A percentile compares a stretch with the other conserved stretches of the same genome.
These are phyloP conservation scores for Drosophila aff. DNA, from an alignment of 1,140 invertebrate genomes.

Conservation along the genomic window DNA sequence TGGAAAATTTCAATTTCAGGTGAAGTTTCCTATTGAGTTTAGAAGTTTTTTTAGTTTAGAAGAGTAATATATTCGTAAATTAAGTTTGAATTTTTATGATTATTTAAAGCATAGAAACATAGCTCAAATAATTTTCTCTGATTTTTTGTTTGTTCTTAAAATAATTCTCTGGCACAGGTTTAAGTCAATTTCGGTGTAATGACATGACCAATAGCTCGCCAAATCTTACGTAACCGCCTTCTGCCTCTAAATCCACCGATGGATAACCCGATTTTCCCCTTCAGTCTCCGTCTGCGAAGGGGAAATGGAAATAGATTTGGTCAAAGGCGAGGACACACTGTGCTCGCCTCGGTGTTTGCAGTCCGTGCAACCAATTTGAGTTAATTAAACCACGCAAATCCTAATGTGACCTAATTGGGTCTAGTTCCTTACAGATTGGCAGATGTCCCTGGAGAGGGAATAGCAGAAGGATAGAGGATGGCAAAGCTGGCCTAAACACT, in stretches of 20 bases:
- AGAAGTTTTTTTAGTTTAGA: background rate
- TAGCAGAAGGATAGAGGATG: constrained; percentile 7
- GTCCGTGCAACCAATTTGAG: constrained; percentile 66
- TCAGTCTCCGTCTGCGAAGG: background rate
- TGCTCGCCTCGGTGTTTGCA: constrained; percentile 34
- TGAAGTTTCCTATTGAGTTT: background rate
- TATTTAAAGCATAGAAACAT: no score
- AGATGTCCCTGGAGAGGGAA: constrained; percentile 33
- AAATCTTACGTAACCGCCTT: background rate
- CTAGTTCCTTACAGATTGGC: constrained; percentile 55
- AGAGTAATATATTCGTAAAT: no score
- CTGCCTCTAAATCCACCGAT: background rate
- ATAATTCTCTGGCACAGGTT: background rate
- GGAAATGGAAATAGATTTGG: constrained; percentile 42
- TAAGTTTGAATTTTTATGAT: no score
- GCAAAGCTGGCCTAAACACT: constrained; percentile 39
- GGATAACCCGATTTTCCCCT: constrained; percentile 28
- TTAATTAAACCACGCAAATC: constrained; percentile 79
- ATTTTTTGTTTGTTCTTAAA: background rate
- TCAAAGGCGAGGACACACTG: constrained; percentile 14
- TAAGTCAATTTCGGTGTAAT: background rate
- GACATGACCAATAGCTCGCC: background rate
- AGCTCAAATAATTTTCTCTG: background rate
- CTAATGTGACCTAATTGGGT: constrained; percentile 78
- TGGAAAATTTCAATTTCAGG: background rate